phyloP scores from a whole-genome alignment of 2,113 vertebrate genomes.

The Cyprichromis sp. region DNA sequence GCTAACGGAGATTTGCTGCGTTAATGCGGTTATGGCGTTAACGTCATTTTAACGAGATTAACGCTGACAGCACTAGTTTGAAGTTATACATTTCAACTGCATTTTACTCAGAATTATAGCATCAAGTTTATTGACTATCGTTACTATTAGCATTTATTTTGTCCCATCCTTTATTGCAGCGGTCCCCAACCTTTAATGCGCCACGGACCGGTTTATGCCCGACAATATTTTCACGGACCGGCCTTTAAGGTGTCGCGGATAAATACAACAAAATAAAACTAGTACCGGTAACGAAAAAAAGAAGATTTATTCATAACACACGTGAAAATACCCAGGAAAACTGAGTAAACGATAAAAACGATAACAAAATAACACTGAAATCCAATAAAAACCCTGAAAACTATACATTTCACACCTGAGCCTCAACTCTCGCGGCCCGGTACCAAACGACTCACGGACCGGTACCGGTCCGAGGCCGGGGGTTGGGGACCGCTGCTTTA shows the following conservation, averaged over 20 bases:
- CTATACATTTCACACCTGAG: rapidly evolving
- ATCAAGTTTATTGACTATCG: rapidly evolving
- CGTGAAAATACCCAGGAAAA: rapidly evolving
- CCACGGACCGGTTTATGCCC: no score
- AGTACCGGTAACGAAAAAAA: not conserved
- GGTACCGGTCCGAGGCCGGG: not conserved
- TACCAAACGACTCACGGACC: not conserved
- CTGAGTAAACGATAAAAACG: rapidly evolving
- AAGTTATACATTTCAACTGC: not conserved
- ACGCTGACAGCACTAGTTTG: not conserved
- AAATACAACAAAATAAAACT: not conserved
- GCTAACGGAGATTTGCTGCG: rapidly evolving
- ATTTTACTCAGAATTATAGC: not conserved
- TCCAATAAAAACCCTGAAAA: not conserved
- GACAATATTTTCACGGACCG: not conserved
- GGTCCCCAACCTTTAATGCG: rapidly evolving
- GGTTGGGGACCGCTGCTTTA: rapidly evolving
- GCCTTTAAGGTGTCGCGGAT: rapidly evolving
- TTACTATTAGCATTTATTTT: not conserved
- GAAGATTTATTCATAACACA: not conserved
- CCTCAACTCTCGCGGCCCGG: not conserved
- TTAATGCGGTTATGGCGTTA: rapidly evolving
- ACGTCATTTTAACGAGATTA: not conserved
- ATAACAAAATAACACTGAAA: not conserved
- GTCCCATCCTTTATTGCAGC: not conserved